phyloP scores from a whole-genome alignment of 1,140 invertebrate species.

The Vanessa atalanta region DNA sequence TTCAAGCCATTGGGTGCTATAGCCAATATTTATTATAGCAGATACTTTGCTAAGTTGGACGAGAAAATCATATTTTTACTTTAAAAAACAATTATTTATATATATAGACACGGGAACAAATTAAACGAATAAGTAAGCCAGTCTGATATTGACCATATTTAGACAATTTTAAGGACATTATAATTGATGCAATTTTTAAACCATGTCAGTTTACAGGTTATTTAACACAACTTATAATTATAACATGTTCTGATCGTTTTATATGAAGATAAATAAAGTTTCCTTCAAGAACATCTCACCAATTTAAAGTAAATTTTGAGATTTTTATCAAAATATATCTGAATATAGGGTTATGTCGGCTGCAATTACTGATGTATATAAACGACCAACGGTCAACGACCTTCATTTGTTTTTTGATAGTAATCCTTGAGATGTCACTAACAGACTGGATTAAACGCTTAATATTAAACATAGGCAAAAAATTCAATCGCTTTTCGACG shows the following conservation, averaged over 20 bases:
- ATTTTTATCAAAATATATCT: slow-evolving; percentile 23
- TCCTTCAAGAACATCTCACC: slow-evolving; percentile 15
- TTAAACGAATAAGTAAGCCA: slow-evolving; percentile 27
- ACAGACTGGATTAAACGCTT: not conserved
- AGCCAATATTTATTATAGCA: too few species aligned
- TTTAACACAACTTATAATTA: slow-evolving; percentile 36
- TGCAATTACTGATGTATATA: not conserved
- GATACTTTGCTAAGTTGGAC: too few species aligned
- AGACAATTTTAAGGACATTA: slow-evolving; percentile 25
- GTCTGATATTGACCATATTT: slow-evolving; percentile 34
- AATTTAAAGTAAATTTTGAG: slow-evolving; percentile 20
- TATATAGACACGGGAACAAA: slow-evolving; percentile 9
- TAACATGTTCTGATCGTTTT: slow-evolving; percentile 35
- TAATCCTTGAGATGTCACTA: slow-evolving; percentile 21
- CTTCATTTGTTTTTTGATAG: slow-evolving; percentile 21
- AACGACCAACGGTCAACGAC: not conserved
- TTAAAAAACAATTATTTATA: not conserved
- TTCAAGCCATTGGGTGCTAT: too few species aligned
- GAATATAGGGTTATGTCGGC: slow-evolving; percentile 8
- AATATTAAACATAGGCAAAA: slow-evolving; percentile 17
- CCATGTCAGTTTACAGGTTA: slow-evolving; percentile 37
- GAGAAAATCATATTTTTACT: too few species aligned
- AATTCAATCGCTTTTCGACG: not conserved
- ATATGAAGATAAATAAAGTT: slow-evolving; percentile 24
- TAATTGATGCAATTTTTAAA: slow-evolving; percentile 41